Evolutionary conservation across 2,888 invertebrate genomes (phyloP), one percentile per base, ranked within the genome.

Genomic region (Patella ulyssiponensis): DNA sequence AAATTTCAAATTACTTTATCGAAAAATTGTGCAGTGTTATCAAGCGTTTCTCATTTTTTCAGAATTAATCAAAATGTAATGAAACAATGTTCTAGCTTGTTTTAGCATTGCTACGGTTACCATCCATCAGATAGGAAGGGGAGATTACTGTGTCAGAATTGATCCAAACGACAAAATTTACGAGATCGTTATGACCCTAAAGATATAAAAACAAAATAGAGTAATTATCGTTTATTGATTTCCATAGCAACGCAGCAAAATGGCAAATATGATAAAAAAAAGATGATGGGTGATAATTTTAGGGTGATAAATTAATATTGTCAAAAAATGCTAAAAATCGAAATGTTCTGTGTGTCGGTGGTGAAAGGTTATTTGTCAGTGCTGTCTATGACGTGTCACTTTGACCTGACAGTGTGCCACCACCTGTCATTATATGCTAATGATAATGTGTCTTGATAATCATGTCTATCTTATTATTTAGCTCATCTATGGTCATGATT

Each of bases 201-300:
- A 23, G 20, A 64, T 64, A 64, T 23, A 64, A 64, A 64, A 64
- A 64, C 20, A 64, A 64, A 64, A 64, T 64, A 20, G 64, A 64
- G 64, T 64, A 64, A 64, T 64, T 64, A 64, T 64, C 64, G 23
- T 64, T 64, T 64, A 64, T 64, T 64, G 64, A 64, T 64, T 23
- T 64, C 64, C 64, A 64, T 64, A 14, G 64, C 64, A 64, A 64
- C 64, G 20, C 23, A 7, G 64, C 20, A 64, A 64, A 64, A n/a
- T 44, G 44, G 44, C 44, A 44, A 9, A 44, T 44, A 44, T 44
- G 44, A 44, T 9, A 44, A 33, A 33, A 33, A 33, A 33, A 44
- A 44, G 44, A 44, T 44, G 44, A 44, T 44, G 44, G 44, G 44
- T 44, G 44, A 44, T 44, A 44, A 44, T 44, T 44, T 44, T 44